Conservation (phyloP, 2,113 vertebrate genomes). For the Agelaius phoeniceus region DNA sequence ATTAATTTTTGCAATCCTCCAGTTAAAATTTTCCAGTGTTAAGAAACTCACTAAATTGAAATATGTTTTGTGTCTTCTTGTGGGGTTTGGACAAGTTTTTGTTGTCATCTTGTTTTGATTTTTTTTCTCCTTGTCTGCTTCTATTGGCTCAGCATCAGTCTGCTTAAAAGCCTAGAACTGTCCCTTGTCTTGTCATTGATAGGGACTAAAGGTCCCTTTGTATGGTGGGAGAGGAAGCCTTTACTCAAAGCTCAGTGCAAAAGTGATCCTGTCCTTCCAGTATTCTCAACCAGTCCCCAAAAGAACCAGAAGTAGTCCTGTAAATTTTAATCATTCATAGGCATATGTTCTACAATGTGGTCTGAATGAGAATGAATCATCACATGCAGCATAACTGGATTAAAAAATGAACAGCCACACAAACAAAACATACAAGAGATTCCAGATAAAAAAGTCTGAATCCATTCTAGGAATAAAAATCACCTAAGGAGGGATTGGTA, state of each 20-base stretch:
- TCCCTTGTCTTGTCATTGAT: fast-evolving
- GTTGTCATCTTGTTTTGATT: not conserved
- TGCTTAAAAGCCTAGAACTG: not conserved
- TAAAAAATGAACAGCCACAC: not conserved
- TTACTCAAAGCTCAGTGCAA: not conserved
- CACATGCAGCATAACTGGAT: not conserved
- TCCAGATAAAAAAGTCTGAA: not conserved
- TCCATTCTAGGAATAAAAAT: not conserved
- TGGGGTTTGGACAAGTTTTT: not conserved
- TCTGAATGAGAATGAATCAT: not conserved
- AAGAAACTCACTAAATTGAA: not conserved
- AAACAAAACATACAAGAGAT: not conserved
- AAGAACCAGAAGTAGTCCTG: not conserved
- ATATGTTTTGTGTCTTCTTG: not conserved
- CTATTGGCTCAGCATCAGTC: not conserved
- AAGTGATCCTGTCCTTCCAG: not conserved
- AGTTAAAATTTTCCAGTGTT: not conserved
- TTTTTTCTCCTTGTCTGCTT: not conserved
- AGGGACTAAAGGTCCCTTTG: not conserved
- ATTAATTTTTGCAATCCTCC: not conserved
- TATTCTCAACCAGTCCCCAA: not conserved
- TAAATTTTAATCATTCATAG: not conserved
- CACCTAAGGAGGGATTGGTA: not conserved
- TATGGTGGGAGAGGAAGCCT: not conserved
- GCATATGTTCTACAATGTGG: not conserved